Evolutionary conservation across 2,797 vertebrate species (phyloP), one percentile per base, ranked within the genome.

Genomic region (Microctenopoma stevenorrisi): DNA sequence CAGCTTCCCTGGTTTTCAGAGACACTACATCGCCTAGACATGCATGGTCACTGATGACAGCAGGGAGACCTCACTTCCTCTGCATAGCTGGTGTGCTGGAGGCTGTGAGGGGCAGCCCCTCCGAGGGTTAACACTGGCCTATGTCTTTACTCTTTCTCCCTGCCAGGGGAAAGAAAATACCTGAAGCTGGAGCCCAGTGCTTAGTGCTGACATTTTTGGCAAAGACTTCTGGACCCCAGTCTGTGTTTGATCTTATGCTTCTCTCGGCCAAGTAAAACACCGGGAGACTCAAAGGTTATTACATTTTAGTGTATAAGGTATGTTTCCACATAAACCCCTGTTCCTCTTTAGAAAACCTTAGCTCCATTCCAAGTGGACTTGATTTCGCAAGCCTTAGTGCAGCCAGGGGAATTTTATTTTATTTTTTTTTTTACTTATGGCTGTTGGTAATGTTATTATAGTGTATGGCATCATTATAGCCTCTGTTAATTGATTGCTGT

Each of bases 161-260:
- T 90, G 91, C 86, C 88, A 90, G 90, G 83, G 89, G 90, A 93
- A 93, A 94, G 92, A 94, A 92, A 93, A 94, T 92, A 94, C 92
- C 92, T 93, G 89, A 88, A 91, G 86, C 86, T 78, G 88, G 86
- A 93, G 86, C 86, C 85, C 83, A 83, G 87, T 88, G 89, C 90
- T 93, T 86, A 86, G 88, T 72, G 81, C 83, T 85, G 90, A 93
- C 86, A 88, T 92, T 93, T 94, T 92, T 94, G 94, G 94, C 93
- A 87, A 76, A 87, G 89, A 80, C 84, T 86, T 85, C 88, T 93
- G 91, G 91, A 93, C 90, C 86, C 77, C 62, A 86, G 91, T 92
- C 89, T 88, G 79, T 79, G 91, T 95, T 95, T 94, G 93, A 94
- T 94, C 92, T 93, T 57, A 14, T 58, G 57, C 83, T 82, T 88